A percentile compares a stretch with the other conserved stretches of the same genome.
Conservation (phyloP, 2,113 vertebrate genomes). For the Erythrolamprus reginae region DNA sequence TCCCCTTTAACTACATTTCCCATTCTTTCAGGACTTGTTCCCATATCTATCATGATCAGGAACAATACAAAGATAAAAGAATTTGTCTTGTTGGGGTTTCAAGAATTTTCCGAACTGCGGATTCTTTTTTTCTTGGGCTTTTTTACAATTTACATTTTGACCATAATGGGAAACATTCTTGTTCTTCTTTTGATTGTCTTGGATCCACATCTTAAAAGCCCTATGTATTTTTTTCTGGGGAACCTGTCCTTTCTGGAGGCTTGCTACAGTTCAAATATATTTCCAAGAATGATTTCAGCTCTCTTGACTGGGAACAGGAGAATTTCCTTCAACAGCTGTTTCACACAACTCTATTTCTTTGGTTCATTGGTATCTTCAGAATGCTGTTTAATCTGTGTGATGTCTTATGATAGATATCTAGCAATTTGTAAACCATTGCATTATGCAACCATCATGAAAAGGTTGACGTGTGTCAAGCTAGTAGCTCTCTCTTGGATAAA, state of each 20-base stretch:
- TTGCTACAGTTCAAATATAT: slow-evolving; percentile 23
- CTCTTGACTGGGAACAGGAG: slow-evolving; percentile 40
- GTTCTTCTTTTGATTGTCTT: slow-evolving; percentile 35
- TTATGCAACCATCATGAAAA: background rate
- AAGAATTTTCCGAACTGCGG: slow-evolving; percentile 28
- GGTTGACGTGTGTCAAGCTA: background rate
- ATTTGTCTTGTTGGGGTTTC: slow-evolving; percentile 49
- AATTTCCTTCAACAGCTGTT: slow-evolving; percentile 51
- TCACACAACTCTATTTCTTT: slow-evolving; percentile 52
- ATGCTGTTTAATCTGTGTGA: slow-evolving; percentile 18
- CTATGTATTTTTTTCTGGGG: slow-evolving; percentile 55
- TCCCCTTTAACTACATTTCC: background rate
- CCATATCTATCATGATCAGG: slow-evolving; percentile 1
- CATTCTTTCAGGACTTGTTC: background rate
- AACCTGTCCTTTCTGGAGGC: background rate
- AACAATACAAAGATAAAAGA: slow-evolving; percentile 45
- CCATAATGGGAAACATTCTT: background rate
- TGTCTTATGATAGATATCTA: slow-evolving; percentile 13
- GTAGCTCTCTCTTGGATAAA: background rate
- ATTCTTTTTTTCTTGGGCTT: slow-evolving; percentile 32
- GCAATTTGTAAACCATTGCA: slow-evolving; percentile 3
- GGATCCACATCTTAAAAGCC: slow-evolving; percentile 44
- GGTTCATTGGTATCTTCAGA: slow-evolving; percentile 45
- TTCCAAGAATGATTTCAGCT: slow-evolving; percentile 47
- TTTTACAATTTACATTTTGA: slow-evolving; percentile 25